phyloP scores from a whole-genome alignment of 2,888 invertebrate species.

The Pollenia griseotomentosa region DNA sequence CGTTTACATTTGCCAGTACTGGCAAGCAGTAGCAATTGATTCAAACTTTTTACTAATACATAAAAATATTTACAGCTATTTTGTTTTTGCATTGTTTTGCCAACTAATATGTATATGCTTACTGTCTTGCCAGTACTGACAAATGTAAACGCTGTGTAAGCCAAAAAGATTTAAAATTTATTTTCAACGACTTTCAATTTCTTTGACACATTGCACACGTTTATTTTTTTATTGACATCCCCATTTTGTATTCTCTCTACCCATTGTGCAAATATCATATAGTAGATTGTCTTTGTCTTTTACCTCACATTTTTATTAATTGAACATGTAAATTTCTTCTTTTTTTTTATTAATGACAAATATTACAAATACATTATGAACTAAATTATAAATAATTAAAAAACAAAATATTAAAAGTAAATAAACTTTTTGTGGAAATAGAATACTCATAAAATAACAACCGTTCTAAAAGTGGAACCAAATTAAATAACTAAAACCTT shows the following conservation, averaged over 20 bases:
- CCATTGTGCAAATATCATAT: conserved; percentile 37
- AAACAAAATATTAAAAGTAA: conserved; percentile 6
- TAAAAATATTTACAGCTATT: too few species aligned
- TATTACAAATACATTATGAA: conserved; percentile 11
- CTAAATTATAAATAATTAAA: conserved; percentile 5
- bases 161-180: too few species aligned
- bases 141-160: too few species aligned
- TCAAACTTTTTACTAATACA: too few species aligned
- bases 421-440: not conserved
- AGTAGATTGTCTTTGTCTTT: conserved; percentile 44
- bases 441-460: conserved; percentile 20
- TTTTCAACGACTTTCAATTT: too few species aligned
- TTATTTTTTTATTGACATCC: not conserved
- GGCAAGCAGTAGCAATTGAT: too few species aligned
- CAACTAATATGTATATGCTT: too few species aligned
- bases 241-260: not conserved
- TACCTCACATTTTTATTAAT: conserved; percentile 16
- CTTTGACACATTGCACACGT: too few species aligned
- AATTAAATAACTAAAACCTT: conserved; percentile 71
- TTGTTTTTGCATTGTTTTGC: too few species aligned
- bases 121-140: too few species aligned
- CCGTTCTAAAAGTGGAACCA: conserved; percentile 57
- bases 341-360: conserved; percentile 19
- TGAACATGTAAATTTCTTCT: not conserved
- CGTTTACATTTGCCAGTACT: too few species aligned